phyloP scores from a whole-genome alignment of 1,140 invertebrate genomes.

The Ctenoplectra terminalis region DNA sequence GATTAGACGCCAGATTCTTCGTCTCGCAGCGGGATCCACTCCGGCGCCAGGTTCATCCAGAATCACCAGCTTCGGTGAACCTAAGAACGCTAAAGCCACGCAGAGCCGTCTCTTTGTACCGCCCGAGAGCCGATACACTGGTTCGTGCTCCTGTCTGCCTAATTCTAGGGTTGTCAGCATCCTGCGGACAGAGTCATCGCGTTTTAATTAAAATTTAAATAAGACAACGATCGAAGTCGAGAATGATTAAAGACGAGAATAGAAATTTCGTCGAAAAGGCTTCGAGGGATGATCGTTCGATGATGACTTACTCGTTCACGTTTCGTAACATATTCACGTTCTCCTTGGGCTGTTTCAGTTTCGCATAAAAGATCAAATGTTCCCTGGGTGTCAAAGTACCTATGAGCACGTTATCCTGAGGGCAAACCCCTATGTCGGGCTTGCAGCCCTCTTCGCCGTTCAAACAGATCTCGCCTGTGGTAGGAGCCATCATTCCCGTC shows the following conservation, averaged over 20 bases:
- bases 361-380: conserved; percentile 91
- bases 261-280: not conserved
- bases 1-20: conserved; percentile 91
- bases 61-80: conserved; percentile 91
- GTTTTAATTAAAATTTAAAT: not conserved
- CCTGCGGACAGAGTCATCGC: conserved; percentile 63
- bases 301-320: conserved; percentile 81
- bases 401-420: conserved; percentile 93
- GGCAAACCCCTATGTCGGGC: conserved; percentile 89
- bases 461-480: conserved; percentile 83
- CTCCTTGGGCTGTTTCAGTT: conserved; percentile 85
- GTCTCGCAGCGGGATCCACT: conserved; percentile 90
- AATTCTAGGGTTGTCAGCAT: conserved; percentile 85
- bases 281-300: not conserved
- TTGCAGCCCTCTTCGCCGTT: conserved; percentile 77
- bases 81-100: conserved; percentile 89
- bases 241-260: not conserved
- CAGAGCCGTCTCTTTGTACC: conserved; percentile 86
- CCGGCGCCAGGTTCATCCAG: conserved; percentile 93
- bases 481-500: conserved; percentile 86
- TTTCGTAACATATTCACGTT: conserved; percentile 74
- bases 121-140: conserved; percentile 85
- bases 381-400: conserved; percentile 91
- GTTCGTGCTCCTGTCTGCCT: conserved; percentile 83
- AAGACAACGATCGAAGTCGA: no score